Conservation (phyloP, 1,140 invertebrate genomes). For the Hesperophylax magnus region DNA sequence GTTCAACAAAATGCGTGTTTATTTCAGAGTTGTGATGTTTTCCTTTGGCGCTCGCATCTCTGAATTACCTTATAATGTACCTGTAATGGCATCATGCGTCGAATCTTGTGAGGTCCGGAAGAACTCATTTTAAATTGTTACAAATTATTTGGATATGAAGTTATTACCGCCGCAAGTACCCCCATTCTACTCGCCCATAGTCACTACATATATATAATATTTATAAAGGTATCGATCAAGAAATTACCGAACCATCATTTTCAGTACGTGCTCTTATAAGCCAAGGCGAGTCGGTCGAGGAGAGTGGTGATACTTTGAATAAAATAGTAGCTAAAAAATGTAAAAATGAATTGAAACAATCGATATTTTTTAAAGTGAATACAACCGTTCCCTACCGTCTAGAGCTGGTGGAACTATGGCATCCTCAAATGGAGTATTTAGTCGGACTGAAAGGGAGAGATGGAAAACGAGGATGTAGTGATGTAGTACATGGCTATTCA, state of each 20-base stretch:
- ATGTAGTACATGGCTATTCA: no score
- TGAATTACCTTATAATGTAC: neutral
- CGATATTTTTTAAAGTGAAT: no score
- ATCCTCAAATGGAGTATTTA: no score
- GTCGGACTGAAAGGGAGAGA: no score
- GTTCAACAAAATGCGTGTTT: neutral
- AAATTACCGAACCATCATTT: slow-evolving; percentile 22
- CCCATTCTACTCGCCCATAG: neutral
- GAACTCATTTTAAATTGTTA: slow-evolving; percentile 51
- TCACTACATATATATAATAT: neutral
- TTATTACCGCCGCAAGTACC: slow-evolving; percentile 47
- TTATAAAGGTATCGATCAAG: slow-evolving; percentile 9
- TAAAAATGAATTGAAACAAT: no score
- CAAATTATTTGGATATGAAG: slow-evolving; percentile 57
- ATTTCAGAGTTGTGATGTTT: neutral
- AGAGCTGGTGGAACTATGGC: no score
- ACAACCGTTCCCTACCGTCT: no score
- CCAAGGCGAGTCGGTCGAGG: neutral
- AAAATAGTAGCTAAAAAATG: neutral
- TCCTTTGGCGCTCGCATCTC: neutral
- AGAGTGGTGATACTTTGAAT: neutral
- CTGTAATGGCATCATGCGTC: slow-evolving; percentile 52
- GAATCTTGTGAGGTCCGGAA: slow-evolving; percentile 55
- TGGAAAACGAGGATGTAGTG: no score
- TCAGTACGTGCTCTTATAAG: slow-evolving; percentile 12